phyloP scores from a whole-genome alignment of 1,140 invertebrate genomes.

The Camponotus floridanus region DNA sequence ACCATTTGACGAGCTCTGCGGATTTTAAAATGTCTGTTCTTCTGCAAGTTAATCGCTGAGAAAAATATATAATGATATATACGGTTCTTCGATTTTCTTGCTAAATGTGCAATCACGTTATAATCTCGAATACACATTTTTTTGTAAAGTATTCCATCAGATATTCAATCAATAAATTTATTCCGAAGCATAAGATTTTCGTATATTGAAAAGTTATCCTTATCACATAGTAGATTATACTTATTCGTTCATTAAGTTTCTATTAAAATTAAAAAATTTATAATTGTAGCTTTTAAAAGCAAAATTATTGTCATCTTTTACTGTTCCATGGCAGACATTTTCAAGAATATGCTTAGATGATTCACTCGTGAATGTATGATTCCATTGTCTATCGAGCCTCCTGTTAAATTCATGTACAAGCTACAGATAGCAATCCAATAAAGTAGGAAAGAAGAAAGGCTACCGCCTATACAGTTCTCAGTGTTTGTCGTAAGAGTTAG shows the following conservation, averaged over 20 bases:
- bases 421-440: conserved; percentile 52
- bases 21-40: not conserved
- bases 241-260: conserved; percentile 1
- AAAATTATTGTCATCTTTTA: conserved; percentile 34
- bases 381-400: conserved; percentile 73
- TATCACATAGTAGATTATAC: not conserved
- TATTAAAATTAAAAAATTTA: not conserved
- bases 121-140: not conserved
- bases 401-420: conserved; percentile 31
- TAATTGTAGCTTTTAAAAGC: not conserved
- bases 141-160: not conserved
- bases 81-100: conserved; percentile 14
- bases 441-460: conserved; percentile 63
- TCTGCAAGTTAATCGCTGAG: not conserved
- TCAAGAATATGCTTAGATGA: conserved; percentile 20
- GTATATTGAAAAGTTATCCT: not conserved
- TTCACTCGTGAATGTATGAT: conserved; percentile 18
- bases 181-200: not conserved
- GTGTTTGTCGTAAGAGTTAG: conserved; percentile 82
- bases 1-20: conserved; percentile 19
- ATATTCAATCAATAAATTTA: conserved; percentile 5
- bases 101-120: not conserved
- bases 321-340: conserved; percentile 21
- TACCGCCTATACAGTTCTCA: conserved; percentile 69
- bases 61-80: not conserved